phyloP scores from a whole-genome alignment of 2,888 invertebrate genomes.

The Aethes cnicana region DNA sequence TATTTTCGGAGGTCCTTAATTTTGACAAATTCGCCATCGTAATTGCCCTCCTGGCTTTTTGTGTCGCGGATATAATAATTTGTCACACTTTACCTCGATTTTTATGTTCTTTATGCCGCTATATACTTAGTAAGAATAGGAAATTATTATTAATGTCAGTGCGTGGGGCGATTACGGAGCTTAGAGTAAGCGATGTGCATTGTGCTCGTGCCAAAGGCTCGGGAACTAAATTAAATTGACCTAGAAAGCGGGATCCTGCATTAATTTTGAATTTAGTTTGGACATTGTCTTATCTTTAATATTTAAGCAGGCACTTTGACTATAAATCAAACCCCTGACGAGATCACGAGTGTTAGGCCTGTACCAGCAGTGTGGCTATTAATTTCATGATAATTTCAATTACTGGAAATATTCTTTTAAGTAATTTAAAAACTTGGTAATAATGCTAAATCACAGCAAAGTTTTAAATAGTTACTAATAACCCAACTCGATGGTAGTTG shows the following conservation, averaged over 20 bases:
- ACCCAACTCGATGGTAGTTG: no score
- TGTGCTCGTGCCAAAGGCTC: slow-evolving; percentile 38
- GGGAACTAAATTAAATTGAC: slow-evolving; percentile 30
- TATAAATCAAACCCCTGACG: no score
- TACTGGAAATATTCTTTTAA: no score
- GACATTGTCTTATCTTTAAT: no score
- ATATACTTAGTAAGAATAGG: slow-evolving; percentile 45
- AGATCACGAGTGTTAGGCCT: no score
- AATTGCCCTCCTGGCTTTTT: slow-evolving; percentile 36
- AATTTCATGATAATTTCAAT: no score
- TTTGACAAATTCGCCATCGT: slow-evolving; percentile 30
- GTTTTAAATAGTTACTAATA: no score
- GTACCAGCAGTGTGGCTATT: no score
- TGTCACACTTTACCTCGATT: slow-evolving; percentile 59
- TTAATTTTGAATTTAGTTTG: no score
- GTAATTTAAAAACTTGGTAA: no score
- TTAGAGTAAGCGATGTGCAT: slow-evolving; percentile 39
- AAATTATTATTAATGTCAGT: slow-evolving; percentile 60
- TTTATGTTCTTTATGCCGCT: slow-evolving; percentile 45
- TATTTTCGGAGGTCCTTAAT: slow-evolving; percentile 25
- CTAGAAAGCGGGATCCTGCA: not conserved
- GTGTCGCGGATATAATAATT: slow-evolving; percentile 50
- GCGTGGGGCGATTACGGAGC: slow-evolving; percentile 35
- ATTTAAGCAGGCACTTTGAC: no score
- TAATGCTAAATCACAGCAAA: no score